Conservation (phyloP, 2,797 vertebrate species). For the Gambusia yucatana region DNA sequence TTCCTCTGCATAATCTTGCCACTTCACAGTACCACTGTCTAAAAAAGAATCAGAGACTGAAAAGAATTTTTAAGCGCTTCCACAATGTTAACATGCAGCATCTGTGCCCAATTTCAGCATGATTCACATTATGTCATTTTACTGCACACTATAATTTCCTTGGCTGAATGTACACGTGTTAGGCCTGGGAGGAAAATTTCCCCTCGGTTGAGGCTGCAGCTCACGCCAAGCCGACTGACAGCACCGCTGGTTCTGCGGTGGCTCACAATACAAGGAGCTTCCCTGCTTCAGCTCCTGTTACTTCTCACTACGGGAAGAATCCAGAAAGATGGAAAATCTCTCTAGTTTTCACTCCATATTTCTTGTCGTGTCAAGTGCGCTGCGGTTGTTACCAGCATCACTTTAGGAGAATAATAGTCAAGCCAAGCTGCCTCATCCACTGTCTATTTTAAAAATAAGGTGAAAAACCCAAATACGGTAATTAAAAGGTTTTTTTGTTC, state of each 20-base stretch:
- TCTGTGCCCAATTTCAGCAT: conserved; percentile 3
- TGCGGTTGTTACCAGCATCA: background rate
- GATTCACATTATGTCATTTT: conserved; percentile 7
- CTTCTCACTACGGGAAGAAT: background rate
- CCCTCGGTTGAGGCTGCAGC: conserved; percentile 15
- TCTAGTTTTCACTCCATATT: background rate
- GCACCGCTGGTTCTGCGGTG: conserved; percentile 17
- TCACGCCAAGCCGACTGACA: conserved; percentile 14
- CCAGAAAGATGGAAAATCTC: conserved; percentile 3
- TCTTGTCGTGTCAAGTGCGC: background rate
- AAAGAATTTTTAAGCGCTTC: conserved; percentile 9
- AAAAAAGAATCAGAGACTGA: conserved; percentile 2
- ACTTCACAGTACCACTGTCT: background rate
- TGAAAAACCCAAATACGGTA: background rate
- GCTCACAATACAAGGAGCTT: conserved; percentile 12
- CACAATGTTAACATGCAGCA: background rate
- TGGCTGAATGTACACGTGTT: background rate
- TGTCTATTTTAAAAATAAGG: background rate
- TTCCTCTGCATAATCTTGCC: background rate
- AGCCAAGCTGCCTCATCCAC: background rate
- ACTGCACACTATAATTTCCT: conserved; percentile 17
- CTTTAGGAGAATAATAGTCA: background rate
- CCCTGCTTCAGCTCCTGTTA: background rate
- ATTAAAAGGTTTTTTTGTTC: background rate
- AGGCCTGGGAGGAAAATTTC: conserved; percentile 10